These are phyloP conservation scores for Cossypha polioptera DNA, from an alignment of 2,797 vertebrate genomes.

Conservation along the genomic window DNA sequence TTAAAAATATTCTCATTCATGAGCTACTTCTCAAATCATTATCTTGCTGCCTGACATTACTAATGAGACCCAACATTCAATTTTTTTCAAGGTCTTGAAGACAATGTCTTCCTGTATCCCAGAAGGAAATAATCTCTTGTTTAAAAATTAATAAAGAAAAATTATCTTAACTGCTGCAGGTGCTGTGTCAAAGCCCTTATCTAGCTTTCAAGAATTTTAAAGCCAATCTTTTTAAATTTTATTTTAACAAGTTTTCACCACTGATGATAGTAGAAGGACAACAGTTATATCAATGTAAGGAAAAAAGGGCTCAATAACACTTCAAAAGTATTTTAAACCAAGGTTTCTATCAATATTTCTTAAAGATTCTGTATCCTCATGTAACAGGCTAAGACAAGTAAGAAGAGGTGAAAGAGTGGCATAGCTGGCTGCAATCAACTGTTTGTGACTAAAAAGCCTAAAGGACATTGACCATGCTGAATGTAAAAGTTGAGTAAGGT, in stretches of 20 bases:
- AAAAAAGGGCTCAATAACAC: not conserved
- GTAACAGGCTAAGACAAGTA: not conserved
- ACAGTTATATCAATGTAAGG: not conserved
- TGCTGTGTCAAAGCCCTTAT: not conserved
- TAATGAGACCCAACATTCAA: not conserved
- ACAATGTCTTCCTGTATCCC: not conserved
- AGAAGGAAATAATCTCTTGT: conserved; percentile 5
- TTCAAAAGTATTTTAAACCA: not conserved
- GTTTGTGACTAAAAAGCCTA: not conserved
- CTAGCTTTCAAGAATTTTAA: not conserved
- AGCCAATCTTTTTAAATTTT: not conserved
- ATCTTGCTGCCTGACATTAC: not conserved
- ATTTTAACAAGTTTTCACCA: not conserved
- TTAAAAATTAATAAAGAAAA: conserved; percentile 48
- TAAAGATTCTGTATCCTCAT: not conserved
- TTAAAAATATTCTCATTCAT: conserved; percentile 3
- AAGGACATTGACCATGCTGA: not conserved
- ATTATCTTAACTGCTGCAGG: not conserved
- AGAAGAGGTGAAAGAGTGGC: not conserved
- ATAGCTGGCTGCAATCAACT: not conserved
- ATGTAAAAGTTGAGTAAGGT: not conserved
- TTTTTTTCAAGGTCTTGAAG: conserved; percentile 28
- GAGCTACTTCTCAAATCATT: not conserved
- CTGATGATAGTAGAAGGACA: not conserved
- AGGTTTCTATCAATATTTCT: not conserved